Conservation (phyloP, 2,797 vertebrate species). For the Gymnoscopelus braueri region DNA sequence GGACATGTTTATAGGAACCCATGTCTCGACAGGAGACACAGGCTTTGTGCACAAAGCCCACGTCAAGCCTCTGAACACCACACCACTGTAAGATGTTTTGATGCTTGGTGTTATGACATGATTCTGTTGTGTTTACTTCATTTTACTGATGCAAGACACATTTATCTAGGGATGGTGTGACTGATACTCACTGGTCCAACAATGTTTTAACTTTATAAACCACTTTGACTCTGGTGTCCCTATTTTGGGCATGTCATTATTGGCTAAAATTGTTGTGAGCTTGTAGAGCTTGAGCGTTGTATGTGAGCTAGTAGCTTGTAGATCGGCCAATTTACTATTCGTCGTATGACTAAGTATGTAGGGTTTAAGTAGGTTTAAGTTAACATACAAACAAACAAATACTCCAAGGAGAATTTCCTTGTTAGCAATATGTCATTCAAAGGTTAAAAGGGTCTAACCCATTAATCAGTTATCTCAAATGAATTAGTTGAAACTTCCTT, state of each 20-base stretch:
- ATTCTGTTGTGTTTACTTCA: neutral
- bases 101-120: neutral
- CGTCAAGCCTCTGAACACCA: constrained; percentile 79
- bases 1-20: constrained; percentile 88
- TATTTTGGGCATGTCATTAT: too few relatives aligned
- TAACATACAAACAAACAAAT: too few relatives aligned
- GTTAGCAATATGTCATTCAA: constrained; percentile 3
- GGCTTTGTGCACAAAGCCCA: constrained; percentile 88
- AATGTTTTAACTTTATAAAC: constrained; percentile 17
- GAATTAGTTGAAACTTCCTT: neutral
- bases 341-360: too few relatives aligned
- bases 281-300: too few relatives aligned
- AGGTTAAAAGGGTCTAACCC: constrained; percentile 1
- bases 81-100: constrained; percentile 84
- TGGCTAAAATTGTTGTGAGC: too few relatives aligned
- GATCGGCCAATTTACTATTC: too few relatives aligned
- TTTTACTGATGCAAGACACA: neutral
- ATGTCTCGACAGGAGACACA: constrained; percentile 78
- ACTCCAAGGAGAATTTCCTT: too few relatives aligned
- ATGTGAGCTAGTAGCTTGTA: too few relatives aligned
- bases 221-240: too few relatives aligned
- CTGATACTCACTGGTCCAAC: constrained; percentile 19
- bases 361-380: too few relatives aligned
- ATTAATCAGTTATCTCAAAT: neutral
- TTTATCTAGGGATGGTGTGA: too few relatives aligned